Conservation (phyloP, 92 coral and sea anemone species). For the Diadumene lineata region DNA sequence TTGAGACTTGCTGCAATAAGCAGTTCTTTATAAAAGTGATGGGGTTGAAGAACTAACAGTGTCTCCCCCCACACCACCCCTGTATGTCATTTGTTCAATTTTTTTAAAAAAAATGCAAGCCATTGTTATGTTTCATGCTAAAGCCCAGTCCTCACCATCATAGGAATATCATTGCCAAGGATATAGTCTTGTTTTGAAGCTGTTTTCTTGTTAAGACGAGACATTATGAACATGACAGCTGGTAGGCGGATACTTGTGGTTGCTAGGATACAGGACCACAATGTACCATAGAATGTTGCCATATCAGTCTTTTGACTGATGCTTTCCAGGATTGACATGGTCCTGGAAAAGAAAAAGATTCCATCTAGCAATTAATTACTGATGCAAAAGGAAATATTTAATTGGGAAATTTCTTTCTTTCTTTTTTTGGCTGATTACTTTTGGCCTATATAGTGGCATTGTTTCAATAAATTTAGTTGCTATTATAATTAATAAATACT, state of each 20-base stretch:
- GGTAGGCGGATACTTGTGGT: constrained; percentile 74
- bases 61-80: too few species aligned
- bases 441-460: too few species aligned
- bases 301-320: constrained; percentile 85
- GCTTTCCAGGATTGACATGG: constrained; percentile 77
- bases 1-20: too few species aligned
- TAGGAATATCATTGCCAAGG: constrained; percentile 68
- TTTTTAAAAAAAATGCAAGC: too few species aligned
- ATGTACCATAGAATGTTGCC: constrained; percentile 68
- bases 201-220: constrained; percentile 77
- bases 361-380: neutral
- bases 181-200: constrained; percentile 63
- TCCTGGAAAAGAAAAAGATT: constrained; percentile 29
- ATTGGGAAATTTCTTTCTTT: too few species aligned
- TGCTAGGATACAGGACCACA: constrained; percentile 80
- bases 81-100: too few species aligned
- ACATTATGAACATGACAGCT: constrained; percentile 79
- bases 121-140: too few species aligned
- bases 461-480: too few species aligned
- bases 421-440: too few species aligned
- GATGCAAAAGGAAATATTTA: too few species aligned
- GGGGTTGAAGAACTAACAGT: too few species aligned
- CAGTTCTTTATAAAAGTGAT: too few species aligned
- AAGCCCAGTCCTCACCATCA: constrained; percentile 84
- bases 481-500: neutral